Evolutionary conservation across 2,888 invertebrate genomes (phyloP), one percentile per base, ranked within the genome.

Genomic region (Cheilosia vulpina): DNA sequence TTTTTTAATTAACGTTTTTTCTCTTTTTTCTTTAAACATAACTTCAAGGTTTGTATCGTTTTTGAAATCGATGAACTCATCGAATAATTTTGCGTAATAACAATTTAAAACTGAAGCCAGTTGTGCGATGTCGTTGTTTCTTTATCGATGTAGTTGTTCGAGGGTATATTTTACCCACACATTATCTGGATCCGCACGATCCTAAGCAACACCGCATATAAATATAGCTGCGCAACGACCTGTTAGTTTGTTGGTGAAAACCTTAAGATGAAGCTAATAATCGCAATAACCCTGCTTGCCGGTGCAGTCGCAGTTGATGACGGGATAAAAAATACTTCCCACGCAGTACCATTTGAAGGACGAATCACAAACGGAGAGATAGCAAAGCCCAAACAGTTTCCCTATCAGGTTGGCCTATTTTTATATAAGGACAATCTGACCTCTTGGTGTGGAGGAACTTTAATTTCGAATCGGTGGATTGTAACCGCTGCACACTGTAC

Each of bases 401-500:
- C 90, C 27, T 89, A 91, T 79, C 91, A 91, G 87, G 90, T 76
- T 38, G 92, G 91, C 31, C 82, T 92, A 4, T 1, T 88, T 73
- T 79, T 91, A 1, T 75, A 87, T 57, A 17, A 88, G 0, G 0
- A 19, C 0, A 84, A 87, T 3, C 88, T 88, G 0, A 87, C 87
- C 24, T 89, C 89, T 24, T 91, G 90, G 89, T 92, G 92, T 65
- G 92, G 92, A 24, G 92, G 91, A 38, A 88, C 89, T 60, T 17
- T 92, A 53, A 89, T 92, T 63, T 90, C 90, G 1, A 21, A 89
- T 7, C 89, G 89, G 5, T 89, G 88, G 88, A 68, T 92, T 24
- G 13, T 92, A 3, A 90, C 91, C 0, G 92, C 91, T 15, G 92
- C 91, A 62, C 92, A 91, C 80, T 92, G 91, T 87, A 88, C 91